Evolutionary conservation across 2,113 vertebrate species (phyloP).

Genomic region (Gymnarchus niloticus): DNA sequence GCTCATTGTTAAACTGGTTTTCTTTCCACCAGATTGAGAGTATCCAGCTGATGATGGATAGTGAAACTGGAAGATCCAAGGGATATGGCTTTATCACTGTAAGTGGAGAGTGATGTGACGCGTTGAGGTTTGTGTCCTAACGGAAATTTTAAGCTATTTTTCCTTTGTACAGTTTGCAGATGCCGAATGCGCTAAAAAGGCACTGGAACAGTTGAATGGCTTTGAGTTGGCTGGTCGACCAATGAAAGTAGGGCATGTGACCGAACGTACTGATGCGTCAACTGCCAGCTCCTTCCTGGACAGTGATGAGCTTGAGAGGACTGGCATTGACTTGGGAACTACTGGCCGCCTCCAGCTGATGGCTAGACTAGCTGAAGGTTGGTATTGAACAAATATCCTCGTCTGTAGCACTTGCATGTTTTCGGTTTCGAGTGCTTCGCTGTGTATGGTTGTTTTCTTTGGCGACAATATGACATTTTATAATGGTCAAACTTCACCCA

Average conservation of each 20-base stretch:
- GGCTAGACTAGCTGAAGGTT: conserved; percentile 92
- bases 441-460: not conserved
- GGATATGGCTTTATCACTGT: conserved; percentile 97
- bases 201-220: conserved; percentile 90
- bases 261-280: conserved; percentile 82
- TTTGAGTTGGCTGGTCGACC: conserved; percentile 91
- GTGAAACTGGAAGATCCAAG: conserved; percentile 88
- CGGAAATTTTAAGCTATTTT: conserved; percentile 19
- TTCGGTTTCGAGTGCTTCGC: not conserved
- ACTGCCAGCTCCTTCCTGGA: conserved; percentile 87
- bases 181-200: conserved; percentile 93
- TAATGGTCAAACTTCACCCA: not conserved
- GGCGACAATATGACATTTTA: not conserved
- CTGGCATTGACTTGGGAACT: conserved; percentile 88
- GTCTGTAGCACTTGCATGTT: not conserved
- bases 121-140: conserved; percentile 40
- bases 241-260: conserved; percentile 97
- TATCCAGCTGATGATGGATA: conserved; percentile 98
- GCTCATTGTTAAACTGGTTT: not conserved
- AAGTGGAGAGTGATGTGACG: conserved; percentile 39
- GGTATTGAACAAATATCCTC: not conserved
- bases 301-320: conserved; percentile 86
- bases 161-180: conserved; percentile 75
- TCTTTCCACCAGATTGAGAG: conserved; percentile 75
- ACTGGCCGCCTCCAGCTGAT: conserved; percentile 90